Conservation (phyloP, 1,140 invertebrate species). For the Hirudo medicinalis region DNA sequence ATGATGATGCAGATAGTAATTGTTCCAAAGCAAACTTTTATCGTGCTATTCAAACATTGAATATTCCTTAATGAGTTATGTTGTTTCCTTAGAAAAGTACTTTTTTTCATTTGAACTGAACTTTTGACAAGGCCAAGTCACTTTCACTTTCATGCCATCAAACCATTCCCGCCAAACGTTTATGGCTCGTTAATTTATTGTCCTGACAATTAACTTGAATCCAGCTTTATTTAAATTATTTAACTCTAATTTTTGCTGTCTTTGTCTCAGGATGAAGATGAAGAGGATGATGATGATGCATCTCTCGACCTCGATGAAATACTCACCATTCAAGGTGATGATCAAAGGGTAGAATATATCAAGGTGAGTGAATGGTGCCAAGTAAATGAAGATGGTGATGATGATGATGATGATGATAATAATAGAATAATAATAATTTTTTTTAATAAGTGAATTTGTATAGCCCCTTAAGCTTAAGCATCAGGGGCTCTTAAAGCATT, state of each 20-base stretch:
- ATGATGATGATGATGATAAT: conserved; percentile 5
- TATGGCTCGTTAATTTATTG: too few species aligned
- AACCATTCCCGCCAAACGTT: neutral
- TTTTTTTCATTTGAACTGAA: neutral
- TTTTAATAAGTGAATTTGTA: too few species aligned
- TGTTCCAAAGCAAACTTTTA: neutral
- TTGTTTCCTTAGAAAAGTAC: neutral
- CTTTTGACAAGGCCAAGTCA: neutral
- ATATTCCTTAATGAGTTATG: too few species aligned
- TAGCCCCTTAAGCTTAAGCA: too few species aligned
- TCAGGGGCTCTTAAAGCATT: too few species aligned
- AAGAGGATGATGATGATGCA: neutral
- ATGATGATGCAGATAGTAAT: neutral
- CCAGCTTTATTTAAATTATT: too few species aligned
- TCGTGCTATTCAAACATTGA: neutral
- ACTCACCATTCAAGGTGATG: neutral
- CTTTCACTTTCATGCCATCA: neutral
- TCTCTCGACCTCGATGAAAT: conserved; percentile 4
- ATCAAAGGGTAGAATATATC: neutral
- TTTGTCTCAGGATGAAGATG: conserved; percentile 2
- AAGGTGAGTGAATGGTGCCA: conserved; percentile 4
- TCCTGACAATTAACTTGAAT: too few species aligned
- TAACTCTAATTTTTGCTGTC: too few species aligned
- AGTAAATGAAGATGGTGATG: neutral
- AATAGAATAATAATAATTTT: too few species aligned